Evolutionary conservation across 2,113 vertebrate species (phyloP).

Genomic region (Pluvialis apricaria): DNA sequence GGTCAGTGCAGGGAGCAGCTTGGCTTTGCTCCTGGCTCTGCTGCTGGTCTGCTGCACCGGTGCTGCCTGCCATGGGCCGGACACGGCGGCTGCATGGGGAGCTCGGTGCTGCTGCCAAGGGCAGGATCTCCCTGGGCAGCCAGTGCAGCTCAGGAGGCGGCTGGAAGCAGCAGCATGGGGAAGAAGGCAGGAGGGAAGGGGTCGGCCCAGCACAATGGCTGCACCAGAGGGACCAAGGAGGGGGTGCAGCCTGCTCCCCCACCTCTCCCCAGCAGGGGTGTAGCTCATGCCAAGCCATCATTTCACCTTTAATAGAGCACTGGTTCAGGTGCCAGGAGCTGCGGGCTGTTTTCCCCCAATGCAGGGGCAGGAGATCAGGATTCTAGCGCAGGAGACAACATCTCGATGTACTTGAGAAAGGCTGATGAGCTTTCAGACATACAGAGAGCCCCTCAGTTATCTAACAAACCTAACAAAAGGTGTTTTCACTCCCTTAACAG

Average conservation of each 20-base stretch:
- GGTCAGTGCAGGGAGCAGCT: no score
- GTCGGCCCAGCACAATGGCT: fast-evolving
- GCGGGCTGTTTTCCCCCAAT: neutral
- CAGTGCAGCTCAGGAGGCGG: neutral
- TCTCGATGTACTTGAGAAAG: no score
- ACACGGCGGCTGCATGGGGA: fast-evolving
- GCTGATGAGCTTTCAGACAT: neutral
- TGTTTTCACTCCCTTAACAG: neutral
- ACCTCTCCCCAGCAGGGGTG: no score
- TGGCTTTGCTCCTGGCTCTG: neutral
- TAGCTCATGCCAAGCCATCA: neutral
- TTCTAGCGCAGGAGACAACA: fast-evolving
- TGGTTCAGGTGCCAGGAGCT: neutral
- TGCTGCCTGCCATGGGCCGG: fast-evolving
- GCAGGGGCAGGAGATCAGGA: no score
- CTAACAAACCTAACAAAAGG: neutral
- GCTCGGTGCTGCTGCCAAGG: fast-evolving
- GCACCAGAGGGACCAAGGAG: fast-evolving
- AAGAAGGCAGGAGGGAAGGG: fast-evolving
- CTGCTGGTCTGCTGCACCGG: neutral
- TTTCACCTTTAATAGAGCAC: fast-evolving
- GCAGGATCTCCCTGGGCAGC: neutral
- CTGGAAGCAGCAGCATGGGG: neutral
- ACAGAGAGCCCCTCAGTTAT: no score
- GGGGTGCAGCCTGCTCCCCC: neutral